phyloP scores from a whole-genome alignment of 2,888 invertebrate genomes.

The Patella ulyssiponensis region DNA sequence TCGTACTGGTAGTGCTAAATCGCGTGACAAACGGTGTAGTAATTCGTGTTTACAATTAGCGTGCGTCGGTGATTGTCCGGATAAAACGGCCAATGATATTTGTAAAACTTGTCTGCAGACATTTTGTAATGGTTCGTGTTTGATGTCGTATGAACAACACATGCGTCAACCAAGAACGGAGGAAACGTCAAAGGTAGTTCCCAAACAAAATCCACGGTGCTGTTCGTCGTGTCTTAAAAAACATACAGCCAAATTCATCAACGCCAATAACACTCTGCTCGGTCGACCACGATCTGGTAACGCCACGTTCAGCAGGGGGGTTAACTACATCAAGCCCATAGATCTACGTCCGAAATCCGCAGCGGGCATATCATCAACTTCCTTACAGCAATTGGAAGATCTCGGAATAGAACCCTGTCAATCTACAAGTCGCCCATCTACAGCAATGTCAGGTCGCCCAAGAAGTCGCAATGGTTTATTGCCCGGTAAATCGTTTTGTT shows the following conservation, averaged over 20 bases:
- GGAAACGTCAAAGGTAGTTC: conserved; percentile 29
- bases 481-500: conserved; percentile 58
- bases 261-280: conserved; percentile 56
- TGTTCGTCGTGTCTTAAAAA: conserved; percentile 54
- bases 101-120: conserved; percentile 54
- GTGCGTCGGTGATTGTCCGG: conserved; percentile 64
- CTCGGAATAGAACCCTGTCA: conserved; percentile 51
- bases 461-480: conserved; percentile 51
- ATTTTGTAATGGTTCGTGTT: conserved; percentile 55
- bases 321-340: conserved; percentile 45
- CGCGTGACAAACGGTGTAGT: conserved; percentile 55
- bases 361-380: conserved; percentile 35
- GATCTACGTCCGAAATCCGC: conserved; percentile 51
- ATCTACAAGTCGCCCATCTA: conserved; percentile 39
- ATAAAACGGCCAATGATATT: conserved; percentile 43
- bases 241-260: conserved; percentile 56
- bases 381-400: conserved; percentile 54
- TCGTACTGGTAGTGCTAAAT: conserved; percentile 40
- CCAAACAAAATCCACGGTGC: conserved; percentile 43
- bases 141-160: conserved; percentile 56
- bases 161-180: conserved; percentile 50
- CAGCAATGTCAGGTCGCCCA: conserved; percentile 42
- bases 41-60: conserved; percentile 59
- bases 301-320: conserved; percentile 53
- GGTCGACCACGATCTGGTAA: conserved; percentile 55